phyloP scores from a whole-genome alignment of 2,797 vertebrate genomes.

The Momotus momota region DNA sequence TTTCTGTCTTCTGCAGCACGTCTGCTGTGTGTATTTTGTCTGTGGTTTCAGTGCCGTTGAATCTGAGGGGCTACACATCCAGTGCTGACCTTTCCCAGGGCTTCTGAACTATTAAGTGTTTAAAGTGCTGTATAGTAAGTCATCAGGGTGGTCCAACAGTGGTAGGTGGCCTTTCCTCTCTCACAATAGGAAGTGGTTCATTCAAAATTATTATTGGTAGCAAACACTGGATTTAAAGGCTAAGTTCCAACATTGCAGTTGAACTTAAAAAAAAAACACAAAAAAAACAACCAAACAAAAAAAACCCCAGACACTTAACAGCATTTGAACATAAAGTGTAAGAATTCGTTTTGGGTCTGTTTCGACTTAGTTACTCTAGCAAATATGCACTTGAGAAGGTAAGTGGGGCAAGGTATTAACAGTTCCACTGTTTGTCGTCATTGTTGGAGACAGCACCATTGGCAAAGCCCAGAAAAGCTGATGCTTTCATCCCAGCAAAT shows the following conservation, averaged over 20 bases:
- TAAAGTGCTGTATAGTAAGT: background rate
- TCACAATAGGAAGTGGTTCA: background rate
- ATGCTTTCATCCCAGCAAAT: background rate
- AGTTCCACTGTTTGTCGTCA: background rate
- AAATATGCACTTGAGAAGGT: background rate
- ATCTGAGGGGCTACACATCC: background rate
- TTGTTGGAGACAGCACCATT: background rate
- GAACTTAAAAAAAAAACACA: background rate
- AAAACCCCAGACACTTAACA: background rate
- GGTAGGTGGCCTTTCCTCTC: background rate
- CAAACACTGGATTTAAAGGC: conserved; percentile 15
- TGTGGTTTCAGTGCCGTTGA: background rate
- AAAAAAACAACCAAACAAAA: background rate
- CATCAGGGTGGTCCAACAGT: background rate
- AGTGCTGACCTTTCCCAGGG: background rate
- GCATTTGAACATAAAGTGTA: conserved; percentile 40
- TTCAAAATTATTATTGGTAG: conserved; percentile 47
- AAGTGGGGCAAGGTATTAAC: background rate
- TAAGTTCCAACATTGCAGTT: background rate
- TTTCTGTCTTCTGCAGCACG: background rate
- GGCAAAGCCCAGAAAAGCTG: background rate
- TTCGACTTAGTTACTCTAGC: background rate
- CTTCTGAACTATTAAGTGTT: background rate
- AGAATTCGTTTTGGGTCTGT: conserved; percentile 21
- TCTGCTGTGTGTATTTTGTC: background rate